phyloP scores from a whole-genome alignment of 2,113 vertebrate genomes.

The Aspiorhynchus laticeps region DNA sequence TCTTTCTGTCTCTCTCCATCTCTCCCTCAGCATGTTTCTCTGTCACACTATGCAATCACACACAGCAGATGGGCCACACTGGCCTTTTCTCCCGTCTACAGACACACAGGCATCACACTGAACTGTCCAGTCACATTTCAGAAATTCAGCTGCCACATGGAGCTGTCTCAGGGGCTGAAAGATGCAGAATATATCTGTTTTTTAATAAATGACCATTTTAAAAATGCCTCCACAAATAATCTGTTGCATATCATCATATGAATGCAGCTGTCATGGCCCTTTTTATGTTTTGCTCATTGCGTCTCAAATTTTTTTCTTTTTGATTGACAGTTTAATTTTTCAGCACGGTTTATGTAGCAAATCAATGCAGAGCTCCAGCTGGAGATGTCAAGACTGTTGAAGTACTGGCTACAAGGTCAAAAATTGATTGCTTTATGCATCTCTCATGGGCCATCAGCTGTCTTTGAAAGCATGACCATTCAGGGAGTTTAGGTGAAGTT shows the following conservation, averaged over 20 bases:
- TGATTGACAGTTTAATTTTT: conserved; percentile 16
- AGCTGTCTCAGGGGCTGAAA: neutral
- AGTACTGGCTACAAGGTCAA: conserved; percentile 6
- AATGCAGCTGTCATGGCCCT: neutral
- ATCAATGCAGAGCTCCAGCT: neutral
- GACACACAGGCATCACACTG: conserved; percentile 6
- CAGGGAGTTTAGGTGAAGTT: neutral
- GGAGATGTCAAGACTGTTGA: neutral
- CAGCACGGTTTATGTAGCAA: neutral
- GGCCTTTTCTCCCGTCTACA: conserved; percentile 20
- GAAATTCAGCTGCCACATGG: conserved; percentile 1
- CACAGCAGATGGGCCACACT: conserved; percentile 39
- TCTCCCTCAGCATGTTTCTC: conserved; percentile 14
- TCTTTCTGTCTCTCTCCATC: neutral
- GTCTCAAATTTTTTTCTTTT: neutral
- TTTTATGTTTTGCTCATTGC: neutral
- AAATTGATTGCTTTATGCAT: conserved; percentile 21
- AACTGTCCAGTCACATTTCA: conserved; percentile 29
- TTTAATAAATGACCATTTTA: neutral
- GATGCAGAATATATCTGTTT: neutral
- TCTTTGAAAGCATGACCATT: conserved; percentile 10
- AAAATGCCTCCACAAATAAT: neutral
- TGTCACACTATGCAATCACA: conserved; percentile 17
- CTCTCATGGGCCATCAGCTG: conserved; percentile 18
- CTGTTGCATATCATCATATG: neutral